These are phyloP conservation scores for Stigmatopora nigra DNA, from an alignment of 2,113 vertebrate species.

Conservation along the genomic window DNA sequence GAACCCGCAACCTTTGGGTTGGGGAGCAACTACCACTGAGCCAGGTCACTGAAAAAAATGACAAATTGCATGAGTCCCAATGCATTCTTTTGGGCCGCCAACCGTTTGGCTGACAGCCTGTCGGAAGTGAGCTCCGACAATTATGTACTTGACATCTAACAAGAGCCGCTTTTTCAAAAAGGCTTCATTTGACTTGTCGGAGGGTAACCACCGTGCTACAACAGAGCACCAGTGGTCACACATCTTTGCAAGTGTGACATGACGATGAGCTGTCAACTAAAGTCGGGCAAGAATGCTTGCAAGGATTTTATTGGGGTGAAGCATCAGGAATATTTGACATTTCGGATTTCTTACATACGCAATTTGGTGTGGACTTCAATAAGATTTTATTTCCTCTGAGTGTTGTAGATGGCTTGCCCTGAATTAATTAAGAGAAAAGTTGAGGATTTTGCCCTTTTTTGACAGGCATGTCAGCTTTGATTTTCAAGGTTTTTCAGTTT, in stretches of 20 bases:
- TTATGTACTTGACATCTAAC: background rate
- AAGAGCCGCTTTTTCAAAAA: background rate
- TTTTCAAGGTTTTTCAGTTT: too few species aligned
- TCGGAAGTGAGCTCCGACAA: background rate
- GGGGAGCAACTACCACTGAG: too few species aligned
- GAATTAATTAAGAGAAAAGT: too few species aligned
- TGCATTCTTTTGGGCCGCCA: background rate
- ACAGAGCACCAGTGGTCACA: background rate
- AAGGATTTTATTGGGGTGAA: background rate
- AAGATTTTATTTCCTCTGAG: background rate
- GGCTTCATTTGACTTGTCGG: conserved; percentile 1
- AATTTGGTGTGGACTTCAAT: background rate
- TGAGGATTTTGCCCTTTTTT: too few species aligned
- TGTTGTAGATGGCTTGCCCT: background rate
- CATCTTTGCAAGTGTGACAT: background rate
- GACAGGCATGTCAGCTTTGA: too few species aligned
- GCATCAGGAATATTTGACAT: background rate
- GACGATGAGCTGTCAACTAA: background rate
- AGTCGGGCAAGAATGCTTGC: background rate
- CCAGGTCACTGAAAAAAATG: too few species aligned
- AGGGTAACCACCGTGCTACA: background rate
- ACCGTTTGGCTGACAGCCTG: background rate
- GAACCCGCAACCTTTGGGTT: too few species aligned
- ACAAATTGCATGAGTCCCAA: background rate
- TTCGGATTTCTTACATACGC: background rate